Conservation (phyloP, 1,140 invertebrate species). For the Xylocopa sonorina region DNA sequence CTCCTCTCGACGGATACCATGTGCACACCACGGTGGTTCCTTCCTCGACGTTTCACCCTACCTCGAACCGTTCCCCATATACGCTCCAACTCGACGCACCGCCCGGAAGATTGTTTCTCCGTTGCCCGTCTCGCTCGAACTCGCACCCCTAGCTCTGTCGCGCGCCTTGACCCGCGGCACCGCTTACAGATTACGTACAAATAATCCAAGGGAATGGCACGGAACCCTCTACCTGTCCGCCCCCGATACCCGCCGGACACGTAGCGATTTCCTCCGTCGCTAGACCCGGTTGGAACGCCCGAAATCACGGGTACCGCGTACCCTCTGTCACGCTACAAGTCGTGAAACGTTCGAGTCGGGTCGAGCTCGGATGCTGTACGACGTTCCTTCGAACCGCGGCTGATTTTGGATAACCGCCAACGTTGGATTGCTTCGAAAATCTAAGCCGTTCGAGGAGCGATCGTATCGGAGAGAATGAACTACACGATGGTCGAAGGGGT, state of each 20-base stretch:
- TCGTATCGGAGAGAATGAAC: not conserved
- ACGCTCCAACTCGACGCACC: constrained; percentile 26
- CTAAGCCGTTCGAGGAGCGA: not conserved
- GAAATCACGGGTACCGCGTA: not conserved
- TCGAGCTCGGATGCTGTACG: not conserved
- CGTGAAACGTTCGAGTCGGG: not conserved
- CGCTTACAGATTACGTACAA: constrained; percentile 64
- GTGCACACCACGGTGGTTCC: constrained; percentile 33
- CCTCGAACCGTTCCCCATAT: constrained; percentile 42
- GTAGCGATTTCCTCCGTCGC: constrained; percentile 42
- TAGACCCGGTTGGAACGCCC: not conserved
- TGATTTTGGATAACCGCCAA: not conserved
- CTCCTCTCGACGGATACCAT: constrained; percentile 14
- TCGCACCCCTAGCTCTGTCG: not conserved
- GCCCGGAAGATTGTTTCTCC: constrained; percentile 59
- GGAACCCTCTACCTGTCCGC: constrained; percentile 35
- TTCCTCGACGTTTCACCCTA: constrained; percentile 48
- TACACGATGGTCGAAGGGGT: not conserved
- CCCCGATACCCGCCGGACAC: constrained; percentile 27
- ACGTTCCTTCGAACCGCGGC: not conserved
- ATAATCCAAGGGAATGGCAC: constrained; percentile 56
- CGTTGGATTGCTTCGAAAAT: no score
- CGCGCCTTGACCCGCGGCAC: constrained; percentile 6
- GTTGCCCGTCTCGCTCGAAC: not conserved
- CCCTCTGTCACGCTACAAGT: no score